Evolutionary conservation across 2,113 vertebrate genomes (phyloP).

Genomic region (Emydocephalus ijimae): DNA sequence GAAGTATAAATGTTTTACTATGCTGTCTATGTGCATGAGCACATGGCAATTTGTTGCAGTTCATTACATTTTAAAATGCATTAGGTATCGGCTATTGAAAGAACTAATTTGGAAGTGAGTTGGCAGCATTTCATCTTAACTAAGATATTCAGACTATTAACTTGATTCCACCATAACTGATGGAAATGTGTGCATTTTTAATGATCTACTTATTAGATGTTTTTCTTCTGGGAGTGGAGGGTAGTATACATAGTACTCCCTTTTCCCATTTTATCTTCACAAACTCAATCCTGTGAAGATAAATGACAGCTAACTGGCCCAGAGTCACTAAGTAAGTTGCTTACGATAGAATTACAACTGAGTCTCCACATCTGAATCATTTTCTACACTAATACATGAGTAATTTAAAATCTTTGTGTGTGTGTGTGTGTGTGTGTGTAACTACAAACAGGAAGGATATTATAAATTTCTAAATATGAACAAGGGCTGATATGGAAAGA

Average conservation of each 20-base stretch:
- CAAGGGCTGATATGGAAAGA: background rate
- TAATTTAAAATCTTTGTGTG: background rate
- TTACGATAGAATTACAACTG: background rate
- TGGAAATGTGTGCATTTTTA: conserved; percentile 20
- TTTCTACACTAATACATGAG: background rate
- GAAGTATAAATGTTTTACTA: background rate
- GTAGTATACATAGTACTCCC: background rate
- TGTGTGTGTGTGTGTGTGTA: background rate
- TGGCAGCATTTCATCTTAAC: background rate
- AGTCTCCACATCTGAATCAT: background rate
- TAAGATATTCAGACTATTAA: conserved; percentile 12
- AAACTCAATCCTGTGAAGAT: background rate
- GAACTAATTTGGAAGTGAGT: background rate
- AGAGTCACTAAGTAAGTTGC: background rate
- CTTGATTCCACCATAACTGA: background rate
- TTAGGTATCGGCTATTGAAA: background rate
- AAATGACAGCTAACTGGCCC: background rate
- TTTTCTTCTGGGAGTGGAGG: background rate
- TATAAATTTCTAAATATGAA: background rate
- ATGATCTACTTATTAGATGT: background rate
- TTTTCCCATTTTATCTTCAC: background rate
- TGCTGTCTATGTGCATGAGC: background rate
- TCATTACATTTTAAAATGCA: background rate
- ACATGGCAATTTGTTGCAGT: background rate
- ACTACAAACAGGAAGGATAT: background rate